A percentile compares a stretch with the other conserved stretches of the same genome.
Conservation (phyloP, 2,888 invertebrate species). For the Byasa hedistus region DNA sequence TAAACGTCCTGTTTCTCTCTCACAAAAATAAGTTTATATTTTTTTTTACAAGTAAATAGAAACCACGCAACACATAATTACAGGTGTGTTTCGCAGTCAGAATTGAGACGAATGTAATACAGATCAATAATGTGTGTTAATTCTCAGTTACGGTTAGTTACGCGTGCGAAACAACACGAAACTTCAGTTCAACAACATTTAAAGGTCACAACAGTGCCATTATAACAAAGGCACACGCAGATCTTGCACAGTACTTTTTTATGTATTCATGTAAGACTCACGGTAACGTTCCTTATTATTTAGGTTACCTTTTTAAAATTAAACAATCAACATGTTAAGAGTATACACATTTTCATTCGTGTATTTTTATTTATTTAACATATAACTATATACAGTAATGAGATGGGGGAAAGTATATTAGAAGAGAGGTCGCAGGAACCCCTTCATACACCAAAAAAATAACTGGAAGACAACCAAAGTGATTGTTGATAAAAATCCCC, state of each 20-base stretch:
- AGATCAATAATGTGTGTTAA: slow-evolving; percentile 1
- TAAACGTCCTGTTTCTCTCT: too few species aligned
- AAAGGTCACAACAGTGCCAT: slow-evolving; percentile 19
- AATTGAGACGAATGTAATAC: neutral
- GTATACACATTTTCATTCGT: too few species aligned
- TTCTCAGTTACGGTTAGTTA: slow-evolving; percentile 4
- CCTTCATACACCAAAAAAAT: too few species aligned
- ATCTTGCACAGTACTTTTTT: slow-evolving; percentile 5
- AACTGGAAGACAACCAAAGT: too few species aligned
- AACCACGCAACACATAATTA: neutral
- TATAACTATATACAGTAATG: too few species aligned
- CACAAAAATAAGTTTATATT: too few species aligned
- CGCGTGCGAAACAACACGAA: slow-evolving; percentile 4
- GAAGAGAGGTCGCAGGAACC: too few species aligned
- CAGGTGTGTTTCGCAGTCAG: neutral
- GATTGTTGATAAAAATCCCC: too few species aligned
- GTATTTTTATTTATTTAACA: too few species aligned
- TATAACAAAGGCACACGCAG: slow-evolving; percentile 17
- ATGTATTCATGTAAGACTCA: slow-evolving; percentile 1
- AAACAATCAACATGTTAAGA: neutral
- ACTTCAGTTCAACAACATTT: slow-evolving; percentile 25
- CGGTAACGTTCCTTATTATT: slow-evolving; percentile 12
- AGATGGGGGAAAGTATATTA: too few species aligned
- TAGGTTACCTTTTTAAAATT: slow-evolving; percentile 6
- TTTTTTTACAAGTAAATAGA: too few species aligned